A percentile compares a stretch with the other conserved stretches of the same genome.
These are phyloP conservation scores for Saxicola maurus DNA, from an alignment of 2,797 vertebrate genomes.

Conservation along the genomic window DNA sequence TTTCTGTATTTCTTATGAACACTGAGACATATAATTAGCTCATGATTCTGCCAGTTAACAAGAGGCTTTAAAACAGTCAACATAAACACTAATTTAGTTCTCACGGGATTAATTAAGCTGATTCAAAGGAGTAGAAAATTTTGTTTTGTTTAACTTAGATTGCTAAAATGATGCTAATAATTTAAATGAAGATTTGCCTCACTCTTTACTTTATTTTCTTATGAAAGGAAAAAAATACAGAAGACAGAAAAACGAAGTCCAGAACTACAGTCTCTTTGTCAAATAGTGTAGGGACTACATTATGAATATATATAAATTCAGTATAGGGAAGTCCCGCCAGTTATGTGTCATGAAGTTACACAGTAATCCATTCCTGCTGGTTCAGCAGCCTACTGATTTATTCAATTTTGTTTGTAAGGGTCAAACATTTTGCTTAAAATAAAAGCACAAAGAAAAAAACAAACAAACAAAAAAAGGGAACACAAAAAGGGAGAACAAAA, in stretches of 20 bases:
- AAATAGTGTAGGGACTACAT: not conserved
- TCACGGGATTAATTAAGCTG: not conserved
- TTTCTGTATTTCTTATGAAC: not conserved
- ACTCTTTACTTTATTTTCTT: not conserved
- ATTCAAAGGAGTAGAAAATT: not conserved
- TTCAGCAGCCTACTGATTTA: not conserved
- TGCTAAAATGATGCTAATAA: not conserved
- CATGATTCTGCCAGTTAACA: not conserved
- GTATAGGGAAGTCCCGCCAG: not conserved
- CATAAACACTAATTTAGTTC: not conserved
- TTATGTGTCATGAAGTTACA: not conserved
- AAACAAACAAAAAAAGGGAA: not conserved
- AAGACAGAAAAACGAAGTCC: not conserved
- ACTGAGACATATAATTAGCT: not conserved
- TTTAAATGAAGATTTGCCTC: not conserved
- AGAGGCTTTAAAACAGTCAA: not conserved
- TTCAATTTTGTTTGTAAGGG: not conserved
- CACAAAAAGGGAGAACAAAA: rapidly evolving
- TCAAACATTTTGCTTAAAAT: not conserved
- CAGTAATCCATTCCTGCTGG: not conserved
- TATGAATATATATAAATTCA: not conserved
- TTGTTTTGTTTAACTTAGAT: not conserved
- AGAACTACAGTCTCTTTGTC: not conserved
- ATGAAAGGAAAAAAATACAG: not conserved
- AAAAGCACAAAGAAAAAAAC: not conserved